Conservation (phyloP, 2,888 invertebrate species). For the Hydraecia micacea region DNA sequence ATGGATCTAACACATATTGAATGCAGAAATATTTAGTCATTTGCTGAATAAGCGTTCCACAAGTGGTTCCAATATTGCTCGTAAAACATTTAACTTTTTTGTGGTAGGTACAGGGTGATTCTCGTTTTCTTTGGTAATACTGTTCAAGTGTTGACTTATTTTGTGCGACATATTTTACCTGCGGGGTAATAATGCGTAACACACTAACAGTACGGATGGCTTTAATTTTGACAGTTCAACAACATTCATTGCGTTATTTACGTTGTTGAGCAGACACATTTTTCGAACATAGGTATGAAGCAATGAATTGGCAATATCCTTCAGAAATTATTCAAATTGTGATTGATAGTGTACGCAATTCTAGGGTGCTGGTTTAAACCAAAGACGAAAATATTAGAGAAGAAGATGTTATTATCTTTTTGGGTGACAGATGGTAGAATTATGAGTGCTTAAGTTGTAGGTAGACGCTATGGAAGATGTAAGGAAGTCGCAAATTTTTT, state of each 20-base stretch:
- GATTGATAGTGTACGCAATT: no score
- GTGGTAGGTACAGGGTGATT: not conserved
- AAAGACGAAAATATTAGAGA: not conserved
- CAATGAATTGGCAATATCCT: no score
- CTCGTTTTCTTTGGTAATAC: not conserved
- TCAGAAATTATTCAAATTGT: no score
- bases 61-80: not conserved
- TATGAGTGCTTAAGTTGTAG: not conserved
- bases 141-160: not conserved
- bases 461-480: not conserved
- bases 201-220: no score
- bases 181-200: no score
- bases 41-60: not conserved
- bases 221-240: no score
- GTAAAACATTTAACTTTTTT: not conserved
- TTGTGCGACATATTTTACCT: not conserved
- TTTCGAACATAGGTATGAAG: no score
- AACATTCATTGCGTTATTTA: no score
- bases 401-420: not conserved
- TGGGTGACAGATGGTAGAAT: not conserved
- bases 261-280: no score
- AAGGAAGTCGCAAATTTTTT: not conserved
- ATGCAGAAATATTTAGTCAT: not conserved
- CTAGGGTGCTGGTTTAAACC: no score
- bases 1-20: not conserved